Evolutionary conservation across 2,797 vertebrate genomes (phyloP), one percentile per base, ranked within the genome.

Genomic region (Syngnathus acus): DNA sequence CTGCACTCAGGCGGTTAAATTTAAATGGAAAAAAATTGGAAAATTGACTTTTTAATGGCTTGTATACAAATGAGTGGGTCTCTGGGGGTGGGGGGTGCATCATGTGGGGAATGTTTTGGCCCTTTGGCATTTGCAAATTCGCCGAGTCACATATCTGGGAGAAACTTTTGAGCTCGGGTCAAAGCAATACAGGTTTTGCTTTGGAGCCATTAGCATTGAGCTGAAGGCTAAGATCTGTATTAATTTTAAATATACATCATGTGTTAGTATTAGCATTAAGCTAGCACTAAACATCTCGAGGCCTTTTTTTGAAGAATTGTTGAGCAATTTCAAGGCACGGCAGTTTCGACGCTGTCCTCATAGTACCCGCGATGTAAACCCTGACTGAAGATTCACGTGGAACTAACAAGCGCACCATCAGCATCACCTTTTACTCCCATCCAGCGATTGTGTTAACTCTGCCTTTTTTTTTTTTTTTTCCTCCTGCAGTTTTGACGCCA

Each of bases 381-480:
- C 21, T 61, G 58, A 6, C 21, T 59, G 9, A 64, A 38, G 14
- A 8, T 42, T 48, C 40, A 53, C 23, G 17, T 42, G 8, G 32
- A 57, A 38, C 55, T 53, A 66, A 62, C 62, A 55, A 59, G 32
- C 40, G 54, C 39, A 66, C 16, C 23, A 62, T 32, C 59, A 68
- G 64, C 62, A 73, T 37, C 54, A 61, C 42, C 65, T 59, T 17
- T 59, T 32, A 32, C 60, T 65, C 58, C 26, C 40, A 70, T 55
- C 65, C 62, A 53, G 54, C 55, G 51, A n/a, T 21, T 37, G 47
- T 62, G 60, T 75, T 62, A 71, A 55, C 61, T 70, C 70, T 77
- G 67, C 9, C 2, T 42, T 47, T 75, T 73, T 72, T 55, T 55
- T 57, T 32, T 57, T 37, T 13, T 26, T 11, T 23, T 5, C 19